Base-by-base conservation (phyloP, 2,888 invertebrate species). In the Drosophila cognata region DNA sequence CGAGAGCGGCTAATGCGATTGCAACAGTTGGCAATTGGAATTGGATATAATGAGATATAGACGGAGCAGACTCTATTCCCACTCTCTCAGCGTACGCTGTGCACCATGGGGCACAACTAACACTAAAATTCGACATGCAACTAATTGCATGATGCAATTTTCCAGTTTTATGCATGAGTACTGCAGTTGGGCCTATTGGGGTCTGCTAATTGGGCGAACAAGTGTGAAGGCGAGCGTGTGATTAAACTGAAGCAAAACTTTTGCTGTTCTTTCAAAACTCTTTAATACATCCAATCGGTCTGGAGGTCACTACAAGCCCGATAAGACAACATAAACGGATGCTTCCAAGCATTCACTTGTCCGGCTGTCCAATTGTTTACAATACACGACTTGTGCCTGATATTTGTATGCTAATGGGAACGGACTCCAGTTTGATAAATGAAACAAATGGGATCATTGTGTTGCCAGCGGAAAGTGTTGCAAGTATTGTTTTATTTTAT, bases 91-190 rank as follows among this genome's bases (percentile, higher is more conserved):
- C 51, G 43, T 62, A 28, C 13, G 31, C 46, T 52, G n/a, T 73
- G 64, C 79, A 52, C 64, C 71, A 79, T 75, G 77, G 75, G 80
- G 80, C 62, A 52, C 41, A 48, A 29, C 46, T 21, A 38, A 6
- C 52, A 29, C 36, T 16, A 33, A 57, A 62, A 81, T 82, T 78
- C 58, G 82, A 81, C 78, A 77, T 77, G 79, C 81, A 81, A 58
- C 78, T 76, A 67, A 70, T 78, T 65, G 77, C 82, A 66, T 79
- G 82, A 82, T 79, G 79, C 79, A 79, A 81, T 81, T 78, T 74
- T 65, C 63, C 43, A 66, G 36, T 59, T 64, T 43, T 61, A 66
- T 75, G 71, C 75, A 68, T 57, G 71, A 60, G 31, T 43, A 64
- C 52, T 50, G 21, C 56, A 21, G 36, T 53, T 53, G 48, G 36